Evolutionary conservation across 2,888 invertebrate genomes (phyloP).

Genomic region (Choristoneura rosaceana): DNA sequence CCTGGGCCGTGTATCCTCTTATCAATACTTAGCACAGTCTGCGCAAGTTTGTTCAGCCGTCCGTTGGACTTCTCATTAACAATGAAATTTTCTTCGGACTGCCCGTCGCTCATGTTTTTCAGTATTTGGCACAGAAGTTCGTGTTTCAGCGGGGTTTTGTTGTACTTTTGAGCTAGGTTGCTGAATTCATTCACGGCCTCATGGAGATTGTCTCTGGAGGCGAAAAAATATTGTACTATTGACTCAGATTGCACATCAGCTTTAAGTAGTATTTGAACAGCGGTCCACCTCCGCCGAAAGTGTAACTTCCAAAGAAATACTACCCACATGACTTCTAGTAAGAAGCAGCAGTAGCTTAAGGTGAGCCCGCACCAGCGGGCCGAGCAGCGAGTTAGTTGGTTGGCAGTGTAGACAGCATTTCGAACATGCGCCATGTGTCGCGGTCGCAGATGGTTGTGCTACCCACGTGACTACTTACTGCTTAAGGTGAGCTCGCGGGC

Average conservation of each 20-base stretch:
- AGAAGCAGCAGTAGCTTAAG: too few relatives aligned
- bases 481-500: too few relatives aligned
- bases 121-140: constrained; percentile 83
- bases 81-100: constrained; percentile 66
- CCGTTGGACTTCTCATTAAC: constrained; percentile 62
- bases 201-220: constrained; percentile 72
- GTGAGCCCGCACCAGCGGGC: constrained; percentile 86
- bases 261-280: too few relatives aligned
- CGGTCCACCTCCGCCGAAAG: too few relatives aligned
- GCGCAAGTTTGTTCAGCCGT: constrained; percentile 62
- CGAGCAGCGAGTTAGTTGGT: constrained; percentile 84
- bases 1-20: constrained; percentile 71
- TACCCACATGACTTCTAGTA: constrained; percentile 53
- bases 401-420: constrained; percentile 82
- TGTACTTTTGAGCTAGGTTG: constrained; percentile 78
- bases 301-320: too few relatives aligned
- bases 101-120: constrained; percentile 63
- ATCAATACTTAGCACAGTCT: constrained; percentile 62
- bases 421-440: constrained; percentile 81
- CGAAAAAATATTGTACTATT: background rate
- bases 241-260: too few relatives aligned
- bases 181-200: constrained; percentile 85
- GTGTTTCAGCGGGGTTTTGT: constrained; percentile 87
- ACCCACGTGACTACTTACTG: too few relatives aligned
- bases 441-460: too few relatives aligned